A percentile compares a stretch with the other conserved stretches of the same genome.
Evolutionary conservation across 35 echinoderm and acorn worm species (phyloP).

Genomic region (Ophioderma brevispina): DNA sequence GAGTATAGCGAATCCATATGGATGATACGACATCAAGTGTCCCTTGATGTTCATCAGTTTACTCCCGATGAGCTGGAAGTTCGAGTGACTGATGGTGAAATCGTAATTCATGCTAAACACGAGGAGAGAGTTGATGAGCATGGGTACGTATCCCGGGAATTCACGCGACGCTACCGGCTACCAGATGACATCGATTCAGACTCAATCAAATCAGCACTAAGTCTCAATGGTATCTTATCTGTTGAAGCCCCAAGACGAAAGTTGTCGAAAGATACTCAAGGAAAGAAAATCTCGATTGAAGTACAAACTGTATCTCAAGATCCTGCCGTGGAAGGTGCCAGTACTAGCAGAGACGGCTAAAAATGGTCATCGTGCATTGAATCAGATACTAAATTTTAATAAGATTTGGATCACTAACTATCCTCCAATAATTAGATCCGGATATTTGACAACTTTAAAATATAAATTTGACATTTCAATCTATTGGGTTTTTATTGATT

Average conservation of each 20-base stretch:
- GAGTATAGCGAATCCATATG: not conserved
- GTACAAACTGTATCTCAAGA: not conserved
- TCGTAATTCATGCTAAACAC: constrained; percentile 59
- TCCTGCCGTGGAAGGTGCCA: not conserved
- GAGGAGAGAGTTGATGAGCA: constrained; percentile 54
- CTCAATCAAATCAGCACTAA: constrained; percentile 28
- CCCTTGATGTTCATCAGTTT: not conserved
- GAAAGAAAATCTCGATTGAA: not conserved
- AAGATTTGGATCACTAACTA: too few relatives aligned
- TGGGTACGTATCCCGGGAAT: constrained; percentile 55
- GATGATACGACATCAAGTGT: not conserved
- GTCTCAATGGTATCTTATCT: constrained; percentile 36
- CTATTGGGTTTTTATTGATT: too few relatives aligned
- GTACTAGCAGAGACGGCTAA: not conserved
- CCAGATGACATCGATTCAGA: constrained; percentile 52
- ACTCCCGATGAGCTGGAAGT: not conserved
- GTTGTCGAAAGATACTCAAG: not conserved
- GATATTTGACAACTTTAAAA: too few relatives aligned
- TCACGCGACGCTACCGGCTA: constrained; percentile 51
- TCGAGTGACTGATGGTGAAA: constrained; percentile 38
- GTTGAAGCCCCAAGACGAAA: constrained; percentile 54
- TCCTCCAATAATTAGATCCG: too few relatives aligned
- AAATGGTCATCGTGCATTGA: too few relatives aligned
- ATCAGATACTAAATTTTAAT: too few relatives aligned
- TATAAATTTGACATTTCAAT: too few relatives aligned